Evolutionary conservation across 2,888 invertebrate species (phyloP).

Genomic region (Peribatodes rhomboidaria): DNA sequence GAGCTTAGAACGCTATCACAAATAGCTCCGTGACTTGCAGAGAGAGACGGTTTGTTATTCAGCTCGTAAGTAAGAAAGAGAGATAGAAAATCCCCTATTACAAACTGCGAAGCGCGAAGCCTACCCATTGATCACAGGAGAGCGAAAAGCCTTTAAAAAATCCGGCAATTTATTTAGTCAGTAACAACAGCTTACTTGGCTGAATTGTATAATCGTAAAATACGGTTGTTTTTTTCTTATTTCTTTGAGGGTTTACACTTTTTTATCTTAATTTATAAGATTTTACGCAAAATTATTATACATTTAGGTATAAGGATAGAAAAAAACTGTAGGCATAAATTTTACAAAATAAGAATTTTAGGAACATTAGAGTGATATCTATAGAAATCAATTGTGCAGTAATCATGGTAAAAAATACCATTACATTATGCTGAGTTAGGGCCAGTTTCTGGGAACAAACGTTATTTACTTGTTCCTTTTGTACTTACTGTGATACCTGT

Average conservation of each 20-base stretch:
- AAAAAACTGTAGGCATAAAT: background rate
- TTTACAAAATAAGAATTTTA: too few species aligned
- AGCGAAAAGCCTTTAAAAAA: constrained; percentile 81
- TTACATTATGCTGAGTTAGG: too few species aligned
- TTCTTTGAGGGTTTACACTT: constrained; percentile 1
- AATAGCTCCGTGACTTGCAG: constrained; percentile 62
- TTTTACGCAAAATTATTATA: background rate
- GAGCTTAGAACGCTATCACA: constrained; percentile 63
- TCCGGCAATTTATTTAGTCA: constrained; percentile 82
- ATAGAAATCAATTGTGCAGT: too few species aligned
- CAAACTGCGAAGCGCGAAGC: constrained; percentile 79
- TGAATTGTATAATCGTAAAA: constrained; percentile 49
- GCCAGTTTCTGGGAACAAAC: too few species aligned
- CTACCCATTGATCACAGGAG: constrained; percentile 81
- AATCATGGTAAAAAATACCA: too few species aligned
- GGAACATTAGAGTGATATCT: too few species aligned
- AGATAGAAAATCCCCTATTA: constrained; percentile 72
- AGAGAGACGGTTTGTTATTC: constrained; percentile 56
- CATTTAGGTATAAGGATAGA: background rate
- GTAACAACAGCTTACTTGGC: constrained; percentile 65
- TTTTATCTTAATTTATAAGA: background rate
- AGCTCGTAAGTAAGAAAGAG: constrained; percentile 55
- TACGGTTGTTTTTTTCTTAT: constrained; percentile 26
- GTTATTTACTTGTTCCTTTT: too few species aligned
- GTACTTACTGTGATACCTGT: too few species aligned